Base-by-base conservation (phyloP, 2,888 invertebrate species). In the Polymixis lichenea region DNA sequence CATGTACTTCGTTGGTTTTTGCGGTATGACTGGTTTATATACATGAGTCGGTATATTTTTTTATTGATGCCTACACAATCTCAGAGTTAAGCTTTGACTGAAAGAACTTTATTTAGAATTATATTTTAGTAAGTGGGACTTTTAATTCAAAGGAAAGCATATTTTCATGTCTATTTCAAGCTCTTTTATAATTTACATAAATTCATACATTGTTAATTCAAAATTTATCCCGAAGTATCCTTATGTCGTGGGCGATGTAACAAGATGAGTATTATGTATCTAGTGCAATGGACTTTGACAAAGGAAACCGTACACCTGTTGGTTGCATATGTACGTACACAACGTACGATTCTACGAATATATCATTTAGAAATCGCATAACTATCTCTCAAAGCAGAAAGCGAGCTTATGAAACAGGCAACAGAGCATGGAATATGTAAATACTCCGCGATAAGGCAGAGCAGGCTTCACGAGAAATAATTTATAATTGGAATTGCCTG, bases 291-390 rank as follows among this genome's bases (percentile, higher is more conserved):
- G 72, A 79, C 77, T 84, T 74, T 68, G 64, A 86, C 86, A 86
- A 86, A 83, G 78, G 84, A 75, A 88, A 84, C 80, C 65, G 65
- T 78, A 82, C 79, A 85, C 75, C 75, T 82, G 80, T 80, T 84
- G 69, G 72, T 69, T 76, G 66, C 79, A 75, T 71, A 77, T 80
- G 79, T 80, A 78, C 71, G 22, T 78, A 78, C 32, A 51, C 60
- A 73, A 75, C 74, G 77, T 74, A 69, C 56, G 73, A 84, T 88
- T 87, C 87, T 75, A 74, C 72, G 83, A 87, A 88, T 80, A 79
- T 77, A 81, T 77, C 78, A 75, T 78, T 87, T 87, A 88, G 83
- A 87, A 88, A 88, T 85, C 82, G 79, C 81, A 87, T 85, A 80
- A 73, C 67, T 83, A 70, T 76, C 72, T 72, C 78, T 80, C 70